phyloP scores from a whole-genome alignment of 2,113 vertebrate species.

The Thryonomys swinderianus region DNA sequence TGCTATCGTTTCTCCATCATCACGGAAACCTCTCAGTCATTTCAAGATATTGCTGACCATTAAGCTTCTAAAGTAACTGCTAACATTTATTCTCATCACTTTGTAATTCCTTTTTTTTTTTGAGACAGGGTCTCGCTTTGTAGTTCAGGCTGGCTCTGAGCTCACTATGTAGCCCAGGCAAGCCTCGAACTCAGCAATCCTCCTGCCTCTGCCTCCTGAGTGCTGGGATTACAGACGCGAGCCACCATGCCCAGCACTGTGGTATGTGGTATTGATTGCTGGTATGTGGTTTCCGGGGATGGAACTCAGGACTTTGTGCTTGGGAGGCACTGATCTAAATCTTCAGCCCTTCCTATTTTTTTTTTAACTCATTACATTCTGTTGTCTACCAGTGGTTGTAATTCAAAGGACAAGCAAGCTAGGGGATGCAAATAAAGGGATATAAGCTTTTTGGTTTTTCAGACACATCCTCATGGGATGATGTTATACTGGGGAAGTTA shows the following conservation, averaged over 20 bases:
- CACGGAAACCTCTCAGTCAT: neutral
- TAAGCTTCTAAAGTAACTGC: neutral
- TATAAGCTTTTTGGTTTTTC: neutral
- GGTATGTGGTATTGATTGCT: no score
- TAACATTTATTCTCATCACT: neutral
- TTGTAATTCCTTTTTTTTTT: neutral
- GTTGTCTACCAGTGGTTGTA: neutral
- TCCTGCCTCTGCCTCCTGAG: no score
- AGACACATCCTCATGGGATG: neutral
- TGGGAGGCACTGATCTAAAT: no score
- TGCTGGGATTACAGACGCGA: no score
- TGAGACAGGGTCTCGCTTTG: no score
- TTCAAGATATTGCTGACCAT: neutral
- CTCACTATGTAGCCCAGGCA: no score
- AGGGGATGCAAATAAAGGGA: neutral
- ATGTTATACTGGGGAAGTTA: neutral
- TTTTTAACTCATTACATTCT: neutral
- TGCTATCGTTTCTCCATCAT: neutral
- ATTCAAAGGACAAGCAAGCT: neutral
- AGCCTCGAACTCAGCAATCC: no score
- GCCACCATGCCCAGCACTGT: no score
- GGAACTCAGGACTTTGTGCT: no score
- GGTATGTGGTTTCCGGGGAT: no score
- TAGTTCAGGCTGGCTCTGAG: no score
- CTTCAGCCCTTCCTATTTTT: no score